phyloP scores from a whole-genome alignment of 2,113 vertebrate species.

The Eonycteris spelaea region DNA sequence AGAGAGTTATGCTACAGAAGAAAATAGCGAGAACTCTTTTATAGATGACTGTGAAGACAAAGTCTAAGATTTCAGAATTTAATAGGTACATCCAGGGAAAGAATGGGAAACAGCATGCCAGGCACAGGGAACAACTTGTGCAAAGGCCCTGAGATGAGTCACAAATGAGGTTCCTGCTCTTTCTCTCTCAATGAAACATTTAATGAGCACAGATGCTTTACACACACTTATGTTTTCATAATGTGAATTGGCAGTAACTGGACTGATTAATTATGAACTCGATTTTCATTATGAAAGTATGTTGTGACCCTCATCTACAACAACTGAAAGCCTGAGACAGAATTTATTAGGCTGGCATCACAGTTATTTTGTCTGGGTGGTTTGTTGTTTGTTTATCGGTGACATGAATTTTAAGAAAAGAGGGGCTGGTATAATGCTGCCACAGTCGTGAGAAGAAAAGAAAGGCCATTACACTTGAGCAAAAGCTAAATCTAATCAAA shows the following conservation, averaged over 20 bases:
- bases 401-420: slow-evolving; percentile 7
- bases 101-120: not conserved
- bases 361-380: not conserved
- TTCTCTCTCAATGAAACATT: not conserved
- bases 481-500: not conserved
- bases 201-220: not conserved
- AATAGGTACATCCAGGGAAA: not conserved
- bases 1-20: not conserved
- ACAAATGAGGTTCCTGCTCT: not conserved
- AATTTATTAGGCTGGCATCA: slow-evolving; percentile 13
- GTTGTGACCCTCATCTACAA: not conserved
- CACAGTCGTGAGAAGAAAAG: not conserved
- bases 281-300: not conserved
- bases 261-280: not conserved
- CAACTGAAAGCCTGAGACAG: not conserved
- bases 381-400: not conserved
- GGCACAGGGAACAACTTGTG: not conserved
- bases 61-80: not conserved
- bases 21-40: not conserved
- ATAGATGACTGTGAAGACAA: not conserved
- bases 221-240: not conserved
- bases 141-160: not conserved
- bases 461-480: not conserved
- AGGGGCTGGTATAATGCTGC: not conserved
- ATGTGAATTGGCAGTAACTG: not conserved